Percentiles rank a stretch among this genome's conserved stretches.
phyloP scores from a whole-genome alignment of 1,140 invertebrate genomes.

The Euschistus heros region DNA sequence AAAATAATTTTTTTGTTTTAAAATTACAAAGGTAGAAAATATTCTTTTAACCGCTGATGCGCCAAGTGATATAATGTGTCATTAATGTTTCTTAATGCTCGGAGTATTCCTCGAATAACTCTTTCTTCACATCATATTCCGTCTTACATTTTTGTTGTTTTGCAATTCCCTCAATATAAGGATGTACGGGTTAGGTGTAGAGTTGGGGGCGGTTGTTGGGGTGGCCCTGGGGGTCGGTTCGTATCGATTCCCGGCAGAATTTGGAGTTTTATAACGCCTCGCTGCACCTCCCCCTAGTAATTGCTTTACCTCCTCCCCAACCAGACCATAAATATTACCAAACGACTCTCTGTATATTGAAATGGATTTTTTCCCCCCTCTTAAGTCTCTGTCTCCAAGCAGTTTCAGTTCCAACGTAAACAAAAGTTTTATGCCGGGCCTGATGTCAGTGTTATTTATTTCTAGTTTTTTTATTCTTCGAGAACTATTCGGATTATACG shows the following conservation, averaged over 20 bases:
- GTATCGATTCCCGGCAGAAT: constrained; percentile 11
- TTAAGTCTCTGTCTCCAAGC: background rate
- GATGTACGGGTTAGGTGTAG: background rate
- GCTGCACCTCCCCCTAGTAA: constrained; percentile 10
- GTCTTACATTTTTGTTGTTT: background rate
- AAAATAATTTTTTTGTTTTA: no score
- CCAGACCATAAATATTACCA: constrained; percentile 13
- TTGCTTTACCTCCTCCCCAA: constrained; percentile 14
- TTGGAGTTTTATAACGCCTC: constrained; percentile 15
- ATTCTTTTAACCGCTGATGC: no score
- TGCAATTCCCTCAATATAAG: background rate
- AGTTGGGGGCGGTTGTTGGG: background rate
- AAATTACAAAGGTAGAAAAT: no score
- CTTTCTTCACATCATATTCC: no score
- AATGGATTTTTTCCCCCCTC: constrained; percentile 9
- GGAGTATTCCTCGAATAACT: no score
- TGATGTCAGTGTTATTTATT: background rate
- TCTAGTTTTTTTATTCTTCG: background rate
- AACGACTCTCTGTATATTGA: constrained; percentile 15
- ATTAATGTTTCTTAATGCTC: no score
- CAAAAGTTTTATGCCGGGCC: background rate
- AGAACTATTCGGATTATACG: no score
- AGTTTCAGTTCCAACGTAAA: background rate
- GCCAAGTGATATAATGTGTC: no score
- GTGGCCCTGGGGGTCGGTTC: background rate